These are phyloP conservation scores for Acanthornis magna DNA, from an alignment of 2,797 vertebrate genomes.

Conservation along the genomic window DNA sequence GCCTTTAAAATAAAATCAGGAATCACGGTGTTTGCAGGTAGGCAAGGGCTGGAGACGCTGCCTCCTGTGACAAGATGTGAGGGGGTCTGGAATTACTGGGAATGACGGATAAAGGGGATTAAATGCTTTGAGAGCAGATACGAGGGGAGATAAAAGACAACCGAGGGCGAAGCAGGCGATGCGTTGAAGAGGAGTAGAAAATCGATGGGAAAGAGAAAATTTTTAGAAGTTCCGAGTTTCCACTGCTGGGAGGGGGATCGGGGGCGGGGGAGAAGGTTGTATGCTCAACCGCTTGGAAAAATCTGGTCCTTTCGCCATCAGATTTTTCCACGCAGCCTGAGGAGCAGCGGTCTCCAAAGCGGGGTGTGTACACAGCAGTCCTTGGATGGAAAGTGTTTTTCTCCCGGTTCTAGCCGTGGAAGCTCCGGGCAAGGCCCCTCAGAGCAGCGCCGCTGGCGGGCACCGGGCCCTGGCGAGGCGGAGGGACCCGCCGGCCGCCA, in stretches of 20 bases:
- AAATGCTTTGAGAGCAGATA: not conserved
- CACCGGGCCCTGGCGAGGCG: not conserved
- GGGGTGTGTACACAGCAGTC: not conserved
- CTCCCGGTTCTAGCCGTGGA: fast-evolving
- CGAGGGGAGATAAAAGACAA: fast-evolving
- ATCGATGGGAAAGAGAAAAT: not conserved
- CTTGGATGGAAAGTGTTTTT: fast-evolving
- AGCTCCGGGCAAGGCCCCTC: not conserved
- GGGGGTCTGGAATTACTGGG: not conserved
- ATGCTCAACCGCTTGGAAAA: not conserved
- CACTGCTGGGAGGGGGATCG: not conserved
- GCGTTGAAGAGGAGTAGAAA: not conserved
- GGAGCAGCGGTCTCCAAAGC: not conserved
- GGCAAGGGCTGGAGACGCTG: not conserved
- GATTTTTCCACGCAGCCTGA: not conserved
- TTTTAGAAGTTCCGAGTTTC: not conserved
- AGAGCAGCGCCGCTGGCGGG: too few species aligned
- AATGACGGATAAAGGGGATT: not conserved
- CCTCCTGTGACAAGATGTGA: fast-evolving
- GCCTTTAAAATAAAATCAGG: not conserved
- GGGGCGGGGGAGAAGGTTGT: not conserved
- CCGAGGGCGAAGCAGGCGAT: not conserved
- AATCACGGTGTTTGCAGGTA: not conserved
- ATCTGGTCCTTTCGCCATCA: fast-evolving
- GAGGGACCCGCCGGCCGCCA: not conserved